Conservation (phyloP, 2,888 invertebrate genomes). For the Stegana nigrithorax region DNA sequence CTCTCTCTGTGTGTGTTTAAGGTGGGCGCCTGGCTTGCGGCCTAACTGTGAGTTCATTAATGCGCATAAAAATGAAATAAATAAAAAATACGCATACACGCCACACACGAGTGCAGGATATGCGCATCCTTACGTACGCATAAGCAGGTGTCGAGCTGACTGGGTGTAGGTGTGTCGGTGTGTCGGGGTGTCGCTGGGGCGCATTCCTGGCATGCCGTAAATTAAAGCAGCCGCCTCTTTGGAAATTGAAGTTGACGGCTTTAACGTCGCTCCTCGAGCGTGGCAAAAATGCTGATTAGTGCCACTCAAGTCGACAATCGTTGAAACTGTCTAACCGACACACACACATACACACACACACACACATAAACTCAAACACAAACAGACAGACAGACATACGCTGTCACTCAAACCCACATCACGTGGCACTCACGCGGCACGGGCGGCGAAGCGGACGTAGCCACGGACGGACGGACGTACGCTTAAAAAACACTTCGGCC, state of each 20-base stretch:
- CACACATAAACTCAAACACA: not conserved
- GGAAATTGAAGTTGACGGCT: not conserved
- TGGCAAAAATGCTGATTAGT: constrained; percentile 16
- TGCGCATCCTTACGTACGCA: not conserved
- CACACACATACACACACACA: constrained; percentile 7
- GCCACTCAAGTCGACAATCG: constrained; percentile 1
- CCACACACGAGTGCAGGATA: no score
- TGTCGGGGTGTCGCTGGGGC: no score
- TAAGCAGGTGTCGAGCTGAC: no score
- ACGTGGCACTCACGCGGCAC: not conserved
- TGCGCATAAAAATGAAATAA: constrained; percentile 13
- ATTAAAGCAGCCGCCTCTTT: not conserved
- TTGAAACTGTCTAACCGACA: constrained; percentile 11
- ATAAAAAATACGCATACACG: not conserved
- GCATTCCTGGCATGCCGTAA: not conserved
- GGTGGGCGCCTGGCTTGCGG: no score
- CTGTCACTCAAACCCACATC: constrained; percentile 9
- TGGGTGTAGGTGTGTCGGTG: no score
- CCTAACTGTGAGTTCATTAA: not conserved
- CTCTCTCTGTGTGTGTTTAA: no score
- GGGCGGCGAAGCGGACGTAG: no score
- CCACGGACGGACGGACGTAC: no score
- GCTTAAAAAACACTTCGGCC: not conserved
- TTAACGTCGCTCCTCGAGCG: no score
- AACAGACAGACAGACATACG: constrained; percentile 21